Base-by-base conservation (phyloP, 2,113 vertebrate species). In the Astatoreochromis straeleni region DNA sequence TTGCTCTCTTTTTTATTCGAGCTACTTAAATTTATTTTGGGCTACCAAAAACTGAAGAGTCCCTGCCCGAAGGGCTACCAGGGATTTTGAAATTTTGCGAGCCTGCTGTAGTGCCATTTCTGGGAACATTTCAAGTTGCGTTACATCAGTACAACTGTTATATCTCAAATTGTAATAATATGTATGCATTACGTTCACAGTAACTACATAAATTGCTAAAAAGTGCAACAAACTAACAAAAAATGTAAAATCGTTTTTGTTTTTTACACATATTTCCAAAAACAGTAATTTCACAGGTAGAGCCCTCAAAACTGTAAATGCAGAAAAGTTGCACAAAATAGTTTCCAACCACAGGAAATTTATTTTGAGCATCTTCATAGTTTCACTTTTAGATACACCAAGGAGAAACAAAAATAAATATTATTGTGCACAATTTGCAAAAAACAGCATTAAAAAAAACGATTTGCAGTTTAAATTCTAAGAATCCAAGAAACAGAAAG, bases 21-120 rank as follows among this genome's bases (percentile, higher is more conserved):
- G 49, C 49, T 53, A 53, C 3, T n/a, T 53, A 53, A 6, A 53
- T 53, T n/a, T 53, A n/a, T 53, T 51, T 53, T 53, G 19, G 49
- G 49, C 2, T 53, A 53, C 49, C 49, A 53, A 10, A 53, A 21
- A 53, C 19, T 11, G 51, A 53, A 53, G 51, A 53, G 51, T 10
- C 3, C 5, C 19, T 11, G 19, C 51, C 9, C 1, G 1, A 21
- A 53, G 51, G 19, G 51, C 5, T 12, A 54, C 5, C 51, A 54
- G 51, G 51, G n/a, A 54, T 0, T 54, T 54, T 54, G 51, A 53
- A 21, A 54, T 0, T 11, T 54, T 54, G n/a, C 3, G 2, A 54
- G 10, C 1, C n/a, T 31, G 55, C 19, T 58, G 55, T 29, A 16
- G 55, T 9, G 4, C 26, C 13, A 58, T 57, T 57, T 29, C 55